Evolutionary conservation across 2,797 vertebrate genomes (phyloP).

Genomic region (Scolopax bukidnonensis): DNA sequence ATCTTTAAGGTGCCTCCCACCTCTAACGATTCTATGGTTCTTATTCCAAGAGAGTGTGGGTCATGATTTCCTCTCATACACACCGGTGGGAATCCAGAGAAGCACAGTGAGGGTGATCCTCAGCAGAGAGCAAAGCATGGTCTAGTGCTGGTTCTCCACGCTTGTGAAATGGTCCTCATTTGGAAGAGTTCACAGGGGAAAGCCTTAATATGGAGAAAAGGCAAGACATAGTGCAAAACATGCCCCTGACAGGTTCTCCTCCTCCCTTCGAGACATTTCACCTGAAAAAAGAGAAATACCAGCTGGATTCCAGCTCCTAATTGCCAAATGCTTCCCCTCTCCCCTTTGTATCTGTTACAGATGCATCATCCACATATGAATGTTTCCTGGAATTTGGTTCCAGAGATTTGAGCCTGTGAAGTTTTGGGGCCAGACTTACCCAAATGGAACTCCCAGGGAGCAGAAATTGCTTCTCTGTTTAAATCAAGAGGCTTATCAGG

Average conservation of each 20-base stretch:
- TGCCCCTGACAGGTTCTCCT: constrained; percentile 12
- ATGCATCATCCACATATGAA: constrained; percentile 61
- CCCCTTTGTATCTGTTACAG: constrained; percentile 59
- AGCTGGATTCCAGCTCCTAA: constrained; percentile 44
- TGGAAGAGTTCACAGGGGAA: not conserved
- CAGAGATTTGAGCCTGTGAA: constrained; percentile 61
- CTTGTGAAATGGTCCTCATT: not conserved
- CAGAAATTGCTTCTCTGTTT: constrained; percentile 52
- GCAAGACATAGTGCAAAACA: not conserved
- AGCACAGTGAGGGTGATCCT: not conserved
- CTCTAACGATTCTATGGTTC: too few relatives aligned
- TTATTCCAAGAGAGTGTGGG: too few relatives aligned
- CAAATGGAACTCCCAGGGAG: constrained; percentile 61
- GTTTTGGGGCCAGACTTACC: constrained; percentile 47
- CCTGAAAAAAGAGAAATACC: constrained; percentile 60
- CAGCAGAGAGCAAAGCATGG: not conserved
- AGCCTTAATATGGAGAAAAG: not conserved
- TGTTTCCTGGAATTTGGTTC: constrained; percentile 63
- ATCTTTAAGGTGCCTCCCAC: too few relatives aligned
- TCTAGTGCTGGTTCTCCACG: not conserved
- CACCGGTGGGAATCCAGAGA: not conserved
- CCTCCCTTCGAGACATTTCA: constrained; percentile 29
- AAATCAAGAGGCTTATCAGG: constrained; percentile 57
- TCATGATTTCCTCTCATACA: not conserved
- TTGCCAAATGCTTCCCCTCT: constrained; percentile 57